A percentile compares a stretch with the other conserved stretches of the same genome.
Conservation (phyloP, 2,113 vertebrate species). For the Xiphophorus couchianus region DNA sequence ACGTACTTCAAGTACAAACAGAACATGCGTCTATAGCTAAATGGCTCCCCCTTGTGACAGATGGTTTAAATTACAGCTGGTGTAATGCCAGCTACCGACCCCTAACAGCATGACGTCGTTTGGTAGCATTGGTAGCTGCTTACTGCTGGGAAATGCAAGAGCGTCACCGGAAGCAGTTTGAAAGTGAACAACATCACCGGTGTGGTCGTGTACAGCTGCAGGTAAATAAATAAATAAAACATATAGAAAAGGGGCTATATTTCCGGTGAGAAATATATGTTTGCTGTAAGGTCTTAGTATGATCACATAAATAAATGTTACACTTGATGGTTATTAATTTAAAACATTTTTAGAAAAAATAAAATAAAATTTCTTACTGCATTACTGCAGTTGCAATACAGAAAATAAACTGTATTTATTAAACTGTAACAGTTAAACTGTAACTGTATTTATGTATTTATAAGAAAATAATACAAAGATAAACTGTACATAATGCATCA, state of each 20-base stretch:
- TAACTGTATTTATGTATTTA: too few relatives aligned
- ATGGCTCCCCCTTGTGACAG: constrained; percentile 45
- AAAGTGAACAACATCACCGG: constrained; percentile 36
- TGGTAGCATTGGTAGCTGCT: neutral
- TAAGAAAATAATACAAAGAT: neutral
- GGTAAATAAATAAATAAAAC: constrained; percentile 22
- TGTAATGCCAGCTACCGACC: neutral
- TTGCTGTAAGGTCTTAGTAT: neutral
- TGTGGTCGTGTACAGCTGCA: constrained; percentile 26
- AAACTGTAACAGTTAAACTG: too few relatives aligned
- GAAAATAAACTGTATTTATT: neutral
- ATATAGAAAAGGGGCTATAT: neutral
- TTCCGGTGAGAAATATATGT: neutral
- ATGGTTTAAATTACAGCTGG: constrained; percentile 7
- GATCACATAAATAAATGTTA: neutral
- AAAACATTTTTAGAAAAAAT: neutral
- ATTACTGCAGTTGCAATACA: neutral
- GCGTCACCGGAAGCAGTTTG: constrained; percentile 51
- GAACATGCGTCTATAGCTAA: constrained; percentile 65
- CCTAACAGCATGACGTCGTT: constrained; percentile 6
- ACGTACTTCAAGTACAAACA: constrained; percentile 85
- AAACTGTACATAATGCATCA: neutral
- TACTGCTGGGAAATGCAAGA: neutral
- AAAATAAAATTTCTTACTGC: neutral
- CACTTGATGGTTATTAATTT: neutral